A percentile compares a stretch with the other conserved stretches of the same genome.
phyloP scores from a whole-genome alignment of 2,797 vertebrate species.

The Notamacropus eugenii region DNA sequence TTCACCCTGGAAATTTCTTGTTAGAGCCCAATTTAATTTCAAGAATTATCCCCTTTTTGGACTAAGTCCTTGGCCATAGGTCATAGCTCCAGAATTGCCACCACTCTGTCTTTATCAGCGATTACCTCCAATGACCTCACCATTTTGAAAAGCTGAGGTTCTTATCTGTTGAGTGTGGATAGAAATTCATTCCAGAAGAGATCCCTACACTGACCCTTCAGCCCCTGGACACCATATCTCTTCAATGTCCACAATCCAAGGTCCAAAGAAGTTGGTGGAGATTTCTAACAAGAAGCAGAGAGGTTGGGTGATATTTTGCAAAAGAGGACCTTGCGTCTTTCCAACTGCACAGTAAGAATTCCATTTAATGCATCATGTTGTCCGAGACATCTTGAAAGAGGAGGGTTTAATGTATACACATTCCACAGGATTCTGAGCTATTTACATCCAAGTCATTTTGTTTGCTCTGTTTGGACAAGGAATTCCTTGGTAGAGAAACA shows the following conservation, averaged over 20 bases:
- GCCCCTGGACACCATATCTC: constrained; percentile 38
- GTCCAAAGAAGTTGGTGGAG: not conserved
- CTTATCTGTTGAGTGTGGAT: constrained; percentile 29
- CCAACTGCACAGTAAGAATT: constrained; percentile 21
- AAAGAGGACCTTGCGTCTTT: constrained; percentile 8
- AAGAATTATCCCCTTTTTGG: constrained; percentile 23
- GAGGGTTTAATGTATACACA: constrained; percentile 14
- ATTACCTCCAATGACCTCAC: not conserved
- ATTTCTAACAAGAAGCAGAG: not conserved
- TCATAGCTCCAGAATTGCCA: not conserved
- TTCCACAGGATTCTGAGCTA: constrained; percentile 40
- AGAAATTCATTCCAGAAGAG: constrained; percentile 10
- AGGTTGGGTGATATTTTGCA: constrained; percentile 29
- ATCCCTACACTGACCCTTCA: not conserved
- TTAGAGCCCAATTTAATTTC: not conserved
- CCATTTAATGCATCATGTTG: not conserved
- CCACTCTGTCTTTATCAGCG: constrained; percentile 37
- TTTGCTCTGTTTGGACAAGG: constrained; percentile 48
- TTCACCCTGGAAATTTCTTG: not conserved
- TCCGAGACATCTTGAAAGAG: constrained; percentile 22
- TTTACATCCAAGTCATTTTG: constrained; percentile 34
- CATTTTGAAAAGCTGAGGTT: constrained; percentile 40
- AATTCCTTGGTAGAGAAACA: constrained; percentile 39
- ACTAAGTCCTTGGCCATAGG: not conserved
- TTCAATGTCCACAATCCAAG: not conserved